Percentiles rank a stretch among this genome's conserved stretches.
phyloP scores from a whole-genome alignment of 1,140 invertebrate species.

The Eulimnadia texana region DNA sequence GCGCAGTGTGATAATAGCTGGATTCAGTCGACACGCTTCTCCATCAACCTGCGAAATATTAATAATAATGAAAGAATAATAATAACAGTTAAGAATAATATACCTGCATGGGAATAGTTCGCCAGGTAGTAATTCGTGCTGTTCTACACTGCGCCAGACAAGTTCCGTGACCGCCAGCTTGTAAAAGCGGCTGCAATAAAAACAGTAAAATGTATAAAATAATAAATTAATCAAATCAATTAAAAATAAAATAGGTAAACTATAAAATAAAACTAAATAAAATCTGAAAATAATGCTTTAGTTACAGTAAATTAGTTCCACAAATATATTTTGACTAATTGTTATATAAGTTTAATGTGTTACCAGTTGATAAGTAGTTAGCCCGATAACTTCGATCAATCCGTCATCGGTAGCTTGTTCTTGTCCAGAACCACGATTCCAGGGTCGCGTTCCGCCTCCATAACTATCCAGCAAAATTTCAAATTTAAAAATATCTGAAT shows the following conservation, averaged over 20 bases:
- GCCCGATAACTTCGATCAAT: constrained; percentile 87
- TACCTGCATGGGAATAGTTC: constrained; percentile 52
- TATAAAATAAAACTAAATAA: neutral
- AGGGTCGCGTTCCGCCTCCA: constrained; percentile 89
- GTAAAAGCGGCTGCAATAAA: constrained; percentile 57
- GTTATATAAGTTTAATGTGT: too few species aligned
- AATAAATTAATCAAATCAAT: neutral
- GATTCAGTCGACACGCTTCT: constrained; percentile 83
- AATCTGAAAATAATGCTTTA: too few species aligned
- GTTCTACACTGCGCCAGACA: constrained; percentile 85
- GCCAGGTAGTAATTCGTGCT: constrained; percentile 74
- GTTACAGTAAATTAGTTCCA: too few species aligned
- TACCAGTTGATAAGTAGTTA: constrained; percentile 92
- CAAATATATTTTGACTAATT: too few species aligned
- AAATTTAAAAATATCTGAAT: neutral
- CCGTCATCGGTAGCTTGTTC: constrained; percentile 81
- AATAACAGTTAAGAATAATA: neutral
- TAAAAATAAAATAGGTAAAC: neutral
- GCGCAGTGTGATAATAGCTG: constrained; percentile 72
- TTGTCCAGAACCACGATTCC: constrained; percentile 60
- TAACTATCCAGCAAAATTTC: constrained; percentile 38
- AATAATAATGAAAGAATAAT: too few species aligned
- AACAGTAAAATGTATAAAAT: neutral
- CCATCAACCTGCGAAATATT: constrained; percentile 81
- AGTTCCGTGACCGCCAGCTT: constrained; percentile 92